phyloP scores from a whole-genome alignment of 2,797 vertebrate species.

The Protonibea diacanthus region DNA sequence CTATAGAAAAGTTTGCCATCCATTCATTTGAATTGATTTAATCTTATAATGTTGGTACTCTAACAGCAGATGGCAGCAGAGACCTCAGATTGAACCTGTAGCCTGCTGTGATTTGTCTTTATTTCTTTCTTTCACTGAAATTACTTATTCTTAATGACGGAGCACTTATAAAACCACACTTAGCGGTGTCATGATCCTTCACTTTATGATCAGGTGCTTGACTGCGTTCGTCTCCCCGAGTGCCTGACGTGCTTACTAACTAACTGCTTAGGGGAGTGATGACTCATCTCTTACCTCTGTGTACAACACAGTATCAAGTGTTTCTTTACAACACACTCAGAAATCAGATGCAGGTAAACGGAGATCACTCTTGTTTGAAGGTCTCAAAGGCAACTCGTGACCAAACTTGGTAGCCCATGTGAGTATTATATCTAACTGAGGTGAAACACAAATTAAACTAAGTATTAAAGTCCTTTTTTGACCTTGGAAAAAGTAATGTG shows the following conservation, averaged over 20 bases:
- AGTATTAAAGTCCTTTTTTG: background rate
- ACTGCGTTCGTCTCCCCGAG: constrained; percentile 30
- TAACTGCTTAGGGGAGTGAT: constrained; percentile 39
- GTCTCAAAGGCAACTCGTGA: constrained; percentile 9
- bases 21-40: no score
- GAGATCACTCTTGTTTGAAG: constrained; percentile 4
- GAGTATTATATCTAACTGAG: background rate
- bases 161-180: constrained; percentile 46
- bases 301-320: constrained; percentile 30
- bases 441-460: background rate
- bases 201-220: constrained; percentile 50
- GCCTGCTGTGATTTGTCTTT: background rate
- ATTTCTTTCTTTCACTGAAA: background rate
- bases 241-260: constrained; percentile 53
- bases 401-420: no score
- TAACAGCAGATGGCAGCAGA: constrained; percentile 78
- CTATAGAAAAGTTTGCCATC: no score
- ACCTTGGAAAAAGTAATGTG: background rate
- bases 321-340: constrained; percentile 13
- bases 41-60: no score
- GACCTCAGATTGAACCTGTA: constrained; percentile 15
- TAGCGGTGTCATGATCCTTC: constrained; percentile 43
- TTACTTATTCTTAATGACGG: constrained; percentile 29
- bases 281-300: constrained; percentile 55
- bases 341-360: constrained; percentile 10